Evolutionary conservation across 2,888 invertebrate species (phyloP).

Genomic region (Thecophora atra): DNA sequence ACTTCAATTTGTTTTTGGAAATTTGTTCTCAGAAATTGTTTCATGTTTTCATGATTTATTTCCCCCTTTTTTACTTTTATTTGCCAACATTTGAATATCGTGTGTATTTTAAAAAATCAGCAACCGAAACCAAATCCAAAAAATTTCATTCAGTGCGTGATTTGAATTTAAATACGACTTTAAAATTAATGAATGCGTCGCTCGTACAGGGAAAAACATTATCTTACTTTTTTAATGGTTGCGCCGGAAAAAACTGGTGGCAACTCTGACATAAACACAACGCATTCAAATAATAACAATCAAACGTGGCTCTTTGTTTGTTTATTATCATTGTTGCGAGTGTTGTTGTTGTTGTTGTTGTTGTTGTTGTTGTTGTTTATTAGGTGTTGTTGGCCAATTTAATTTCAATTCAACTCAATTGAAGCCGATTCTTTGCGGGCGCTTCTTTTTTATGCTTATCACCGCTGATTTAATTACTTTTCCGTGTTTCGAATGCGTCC

Average conservation of each 20-base stretch:
- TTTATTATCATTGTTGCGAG: conserved; percentile 1
- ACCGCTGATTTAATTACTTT: not conserved
- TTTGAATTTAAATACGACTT: conserved; percentile 53
- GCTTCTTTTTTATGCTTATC: too few relatives aligned
- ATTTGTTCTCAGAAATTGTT: not conserved
- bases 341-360: not conserved
- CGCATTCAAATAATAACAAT: conserved; percentile 15
- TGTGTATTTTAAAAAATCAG: not conserved
- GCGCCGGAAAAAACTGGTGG: not conserved
- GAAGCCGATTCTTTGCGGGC: too few relatives aligned
- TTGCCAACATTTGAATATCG: too few relatives aligned
- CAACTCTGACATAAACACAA: conserved; percentile 16
- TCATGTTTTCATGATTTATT: not conserved
- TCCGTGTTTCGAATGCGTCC: not conserved
- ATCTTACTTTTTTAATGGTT: not conserved
- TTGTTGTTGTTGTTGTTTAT: not conserved
- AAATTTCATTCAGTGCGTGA: conserved; percentile 41
- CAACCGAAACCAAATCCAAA: conserved; percentile 45
- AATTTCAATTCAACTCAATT: too few relatives aligned
- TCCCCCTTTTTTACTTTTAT: too few relatives aligned
- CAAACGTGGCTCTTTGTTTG: not conserved
- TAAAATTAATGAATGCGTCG: not conserved
- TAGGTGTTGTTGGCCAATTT: too few relatives aligned
- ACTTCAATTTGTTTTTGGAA: too few relatives aligned
- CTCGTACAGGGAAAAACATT: conserved; percentile 5